Evolutionary conservation across 2,888 invertebrate genomes (phyloP).

Genomic region (Lymantria dispar): DNA sequence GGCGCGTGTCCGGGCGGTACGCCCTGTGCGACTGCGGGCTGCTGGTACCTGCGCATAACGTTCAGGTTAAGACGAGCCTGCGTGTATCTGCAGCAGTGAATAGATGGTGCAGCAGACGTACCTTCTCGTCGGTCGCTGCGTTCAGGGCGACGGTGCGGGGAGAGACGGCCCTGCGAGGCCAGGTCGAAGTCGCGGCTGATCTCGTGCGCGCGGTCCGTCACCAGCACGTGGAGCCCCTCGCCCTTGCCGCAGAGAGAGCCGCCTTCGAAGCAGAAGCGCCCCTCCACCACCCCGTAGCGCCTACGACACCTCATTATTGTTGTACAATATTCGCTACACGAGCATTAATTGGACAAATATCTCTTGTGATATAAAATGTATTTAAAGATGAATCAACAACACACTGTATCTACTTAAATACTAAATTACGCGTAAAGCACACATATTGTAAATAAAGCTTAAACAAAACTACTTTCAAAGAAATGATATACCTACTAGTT

Average conservation of each 20-base stretch:
- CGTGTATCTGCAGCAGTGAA: background rate
- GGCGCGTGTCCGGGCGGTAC: slow-evolving; percentile 74
- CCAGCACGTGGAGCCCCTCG: slow-evolving; percentile 89
- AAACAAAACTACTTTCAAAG: too few relatives aligned
- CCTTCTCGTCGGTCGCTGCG: slow-evolving; percentile 39
- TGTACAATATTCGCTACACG: too few relatives aligned
- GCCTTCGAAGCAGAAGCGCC: slow-evolving; percentile 94
- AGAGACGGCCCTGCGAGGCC: slow-evolving; percentile 87
- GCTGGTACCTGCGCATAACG: slow-evolving; percentile 8
- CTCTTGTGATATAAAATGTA: too few relatives aligned
- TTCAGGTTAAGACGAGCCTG: background rate
- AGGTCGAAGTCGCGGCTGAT: slow-evolving; percentile 86
- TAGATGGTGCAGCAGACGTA: slow-evolving; percentile 11
- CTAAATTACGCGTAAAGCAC: too few relatives aligned
- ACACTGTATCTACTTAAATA: too few relatives aligned
- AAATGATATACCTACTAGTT: too few relatives aligned
- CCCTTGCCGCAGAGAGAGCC: slow-evolving; percentile 93
- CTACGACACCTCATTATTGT: slow-evolving; percentile 50
- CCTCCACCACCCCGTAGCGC: slow-evolving; percentile 93
- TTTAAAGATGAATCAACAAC: too few relatives aligned
- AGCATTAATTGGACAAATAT: too few relatives aligned
- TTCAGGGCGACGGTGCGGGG: slow-evolving; percentile 76
- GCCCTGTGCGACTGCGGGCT: slow-evolving; percentile 58
- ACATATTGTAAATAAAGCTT: too few relatives aligned
- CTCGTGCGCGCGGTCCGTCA: slow-evolving; percentile 89